Percentiles rank a stretch among this genome's conserved stretches.
These are phyloP conservation scores for Drosophila azteca DNA, from an alignment of 1,140 invertebrate genomes.

Conservation along the genomic window DNA sequence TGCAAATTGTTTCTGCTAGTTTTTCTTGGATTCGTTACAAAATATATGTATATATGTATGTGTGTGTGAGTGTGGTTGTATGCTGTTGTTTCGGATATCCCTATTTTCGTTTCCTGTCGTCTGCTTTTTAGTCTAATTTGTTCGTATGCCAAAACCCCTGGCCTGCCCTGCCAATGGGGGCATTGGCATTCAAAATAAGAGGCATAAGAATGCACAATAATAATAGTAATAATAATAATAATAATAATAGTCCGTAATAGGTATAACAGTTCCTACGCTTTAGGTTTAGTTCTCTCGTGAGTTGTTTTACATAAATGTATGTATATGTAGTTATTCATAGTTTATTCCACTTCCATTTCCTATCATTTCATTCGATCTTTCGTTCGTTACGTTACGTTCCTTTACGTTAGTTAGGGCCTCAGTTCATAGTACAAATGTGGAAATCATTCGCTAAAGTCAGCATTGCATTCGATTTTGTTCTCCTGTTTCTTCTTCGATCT, in stretches of 20 bases:
- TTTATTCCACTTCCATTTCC: conserved; percentile 6
- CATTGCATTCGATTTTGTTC: conserved; percentile 12
- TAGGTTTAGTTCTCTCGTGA: conserved; percentile 67
- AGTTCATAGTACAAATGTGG: conserved; percentile 71
- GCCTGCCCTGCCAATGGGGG: conserved; percentile 19
- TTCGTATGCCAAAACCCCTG: conserved; percentile 39
- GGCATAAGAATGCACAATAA: conserved; percentile 53
- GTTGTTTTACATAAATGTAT: conserved; percentile 43
- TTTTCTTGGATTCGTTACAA: conserved; percentile 57
- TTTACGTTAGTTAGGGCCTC: conserved; percentile 49
- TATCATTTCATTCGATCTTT: conserved; percentile 50
- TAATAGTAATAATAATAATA: conserved; percentile 66
- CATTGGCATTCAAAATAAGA: conserved; percentile 66
- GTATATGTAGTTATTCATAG: conserved; percentile 21
- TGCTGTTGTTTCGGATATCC: conserved; percentile 6
- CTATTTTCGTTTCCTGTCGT: conserved; percentile 37
- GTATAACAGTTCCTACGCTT: conserved; percentile 67
- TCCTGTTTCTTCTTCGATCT: conserved; percentile 17
- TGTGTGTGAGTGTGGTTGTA: conserved; percentile 28
- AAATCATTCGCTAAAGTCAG: conserved; percentile 61
- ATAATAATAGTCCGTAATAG: conserved; percentile 47
- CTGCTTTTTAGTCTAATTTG: conserved; percentile 73
- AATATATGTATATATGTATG: conserved; percentile 56
- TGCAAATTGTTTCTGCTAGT: conserved; percentile 51
- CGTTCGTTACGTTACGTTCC: conserved; percentile 44